A percentile compares a stretch with the other conserved stretches of the same genome.
These are phyloP conservation scores for Acrocephalus kingi DNA, from an alignment of 2,113 vertebrate species.

Conservation along the genomic window DNA sequence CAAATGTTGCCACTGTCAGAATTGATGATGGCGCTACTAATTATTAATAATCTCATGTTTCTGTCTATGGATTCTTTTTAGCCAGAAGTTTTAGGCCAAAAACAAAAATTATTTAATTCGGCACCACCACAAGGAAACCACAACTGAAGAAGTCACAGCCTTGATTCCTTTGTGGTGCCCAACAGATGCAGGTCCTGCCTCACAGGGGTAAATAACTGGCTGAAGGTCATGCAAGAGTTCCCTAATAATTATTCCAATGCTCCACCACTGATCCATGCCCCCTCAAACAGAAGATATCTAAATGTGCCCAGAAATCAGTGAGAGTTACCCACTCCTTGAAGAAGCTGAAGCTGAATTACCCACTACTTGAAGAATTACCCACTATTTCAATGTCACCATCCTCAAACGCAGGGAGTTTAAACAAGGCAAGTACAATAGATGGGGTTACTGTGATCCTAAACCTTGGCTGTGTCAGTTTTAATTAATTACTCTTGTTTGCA, in stretches of 20 bases:
- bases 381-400: not conserved
- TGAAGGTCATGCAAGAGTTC: not conserved
- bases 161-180: not conserved
- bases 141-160: fast-evolving
- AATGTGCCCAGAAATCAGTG: not conserved
- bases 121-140: not conserved
- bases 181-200: not conserved
- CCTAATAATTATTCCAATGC: not conserved
- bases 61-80: not conserved
- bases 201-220: not conserved
- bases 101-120: constrained; percentile 21
- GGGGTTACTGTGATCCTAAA: not conserved
- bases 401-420: not conserved
- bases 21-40: constrained; percentile 17
- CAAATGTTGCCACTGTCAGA: constrained; percentile 27
- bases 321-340: not conserved
- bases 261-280: not conserved
- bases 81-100: not conserved
- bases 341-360: not conserved
- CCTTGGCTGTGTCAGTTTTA: not conserved
- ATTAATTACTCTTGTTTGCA: constrained; percentile 7
- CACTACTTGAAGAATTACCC: not conserved
- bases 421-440: not conserved
- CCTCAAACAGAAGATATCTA: not conserved
- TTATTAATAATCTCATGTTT: constrained; percentile 51